Evolutionary conservation across 2,797 vertebrate species (phyloP).

Genomic region (Epinephelus malabaricus): DNA sequence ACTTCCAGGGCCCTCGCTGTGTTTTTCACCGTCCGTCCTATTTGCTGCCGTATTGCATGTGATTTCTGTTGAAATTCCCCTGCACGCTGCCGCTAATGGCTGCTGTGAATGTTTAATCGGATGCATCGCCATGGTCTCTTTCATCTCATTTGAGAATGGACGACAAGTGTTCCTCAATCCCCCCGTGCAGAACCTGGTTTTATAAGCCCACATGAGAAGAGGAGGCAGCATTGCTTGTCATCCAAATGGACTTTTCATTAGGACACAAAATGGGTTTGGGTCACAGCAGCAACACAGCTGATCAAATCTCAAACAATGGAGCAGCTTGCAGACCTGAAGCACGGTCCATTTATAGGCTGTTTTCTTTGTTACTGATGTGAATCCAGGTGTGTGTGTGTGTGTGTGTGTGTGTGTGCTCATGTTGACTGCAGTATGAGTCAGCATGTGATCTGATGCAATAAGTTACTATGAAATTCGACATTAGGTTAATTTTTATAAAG

Average conservation of each 20-base stretch:
- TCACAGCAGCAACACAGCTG: constrained; percentile 58
- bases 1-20: constrained; percentile 5
- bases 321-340: constrained; percentile 13
- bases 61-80: constrained; percentile 54
- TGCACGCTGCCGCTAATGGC: constrained; percentile 35
- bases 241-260: constrained; percentile 79
- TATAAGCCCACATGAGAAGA: constrained; percentile 50
- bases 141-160: constrained; percentile 45
- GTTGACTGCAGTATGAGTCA: constrained; percentile 19
- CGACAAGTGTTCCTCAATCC: constrained; percentile 40
- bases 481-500: background rate
- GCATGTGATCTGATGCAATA: constrained; percentile 24
- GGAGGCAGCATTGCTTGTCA: constrained; percentile 37
- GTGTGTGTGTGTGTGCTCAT: background rate
- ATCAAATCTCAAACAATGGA: constrained; percentile 73
- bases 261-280: constrained; percentile 52
- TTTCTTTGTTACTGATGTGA: constrained; percentile 62
- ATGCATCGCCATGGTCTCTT: constrained; percentile 44
- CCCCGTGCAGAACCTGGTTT: constrained; percentile 33
- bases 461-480: constrained; percentile 19
- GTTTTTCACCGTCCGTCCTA: constrained; percentile 2
- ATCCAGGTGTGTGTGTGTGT: constrained; percentile 40
- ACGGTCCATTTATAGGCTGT: background rate
- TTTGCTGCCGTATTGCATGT: constrained; percentile 24
- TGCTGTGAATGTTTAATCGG: constrained; percentile 56